Percentiles rank a stretch among this genome's conserved stretches.
Evolutionary conservation across 2,888 invertebrate species (phyloP).

Genomic region (Cyaniris semiargus): DNA sequence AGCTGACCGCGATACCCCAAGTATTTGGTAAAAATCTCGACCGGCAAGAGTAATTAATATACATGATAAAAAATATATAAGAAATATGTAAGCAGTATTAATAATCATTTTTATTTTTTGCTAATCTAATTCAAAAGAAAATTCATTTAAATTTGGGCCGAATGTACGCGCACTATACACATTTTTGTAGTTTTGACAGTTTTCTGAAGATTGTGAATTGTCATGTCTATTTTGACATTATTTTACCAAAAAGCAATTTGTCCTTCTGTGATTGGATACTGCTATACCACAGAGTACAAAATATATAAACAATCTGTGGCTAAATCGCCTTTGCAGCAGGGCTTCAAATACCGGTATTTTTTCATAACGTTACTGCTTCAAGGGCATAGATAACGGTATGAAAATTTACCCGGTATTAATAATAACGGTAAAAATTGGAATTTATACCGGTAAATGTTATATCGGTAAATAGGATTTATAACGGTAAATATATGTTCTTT

Average conservation of each 20-base stretch:
- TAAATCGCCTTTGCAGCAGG: too few species aligned
- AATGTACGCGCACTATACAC: slow-evolving; percentile 45
- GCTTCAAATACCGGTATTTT: too few species aligned
- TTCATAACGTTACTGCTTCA: too few species aligned
- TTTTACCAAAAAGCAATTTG: slow-evolving; percentile 64
- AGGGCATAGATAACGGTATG: too few species aligned
- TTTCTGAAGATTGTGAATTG: background rate
- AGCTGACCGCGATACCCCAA: slow-evolving; percentile 92
- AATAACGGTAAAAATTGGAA: too few species aligned
- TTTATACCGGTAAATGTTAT: too few species aligned
- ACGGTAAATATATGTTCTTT: too few species aligned
- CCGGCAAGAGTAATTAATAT: slow-evolving; percentile 80
- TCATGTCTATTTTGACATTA: slow-evolving; percentile 53
- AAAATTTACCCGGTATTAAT: too few species aligned
- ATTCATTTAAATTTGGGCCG: slow-evolving; percentile 39
- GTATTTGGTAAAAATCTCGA: slow-evolving; percentile 96
- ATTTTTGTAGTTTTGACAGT: slow-evolving; percentile 59
- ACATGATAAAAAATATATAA: slow-evolving; percentile 65
- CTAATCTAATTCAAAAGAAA: slow-evolving; percentile 42
- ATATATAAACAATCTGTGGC: background rate
- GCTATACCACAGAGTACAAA: slow-evolving; percentile 36
- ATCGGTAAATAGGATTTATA: too few species aligned
- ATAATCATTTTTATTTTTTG: slow-evolving; percentile 61
- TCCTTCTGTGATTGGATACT: slow-evolving; percentile 61
- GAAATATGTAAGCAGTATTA: slow-evolving; percentile 60